Percentiles rank a stretch among this genome's conserved stretches.
These are phyloP conservation scores for Aspidapion aeneum DNA, from an alignment of 2,888 invertebrate genomes.

Conservation along the genomic window DNA sequence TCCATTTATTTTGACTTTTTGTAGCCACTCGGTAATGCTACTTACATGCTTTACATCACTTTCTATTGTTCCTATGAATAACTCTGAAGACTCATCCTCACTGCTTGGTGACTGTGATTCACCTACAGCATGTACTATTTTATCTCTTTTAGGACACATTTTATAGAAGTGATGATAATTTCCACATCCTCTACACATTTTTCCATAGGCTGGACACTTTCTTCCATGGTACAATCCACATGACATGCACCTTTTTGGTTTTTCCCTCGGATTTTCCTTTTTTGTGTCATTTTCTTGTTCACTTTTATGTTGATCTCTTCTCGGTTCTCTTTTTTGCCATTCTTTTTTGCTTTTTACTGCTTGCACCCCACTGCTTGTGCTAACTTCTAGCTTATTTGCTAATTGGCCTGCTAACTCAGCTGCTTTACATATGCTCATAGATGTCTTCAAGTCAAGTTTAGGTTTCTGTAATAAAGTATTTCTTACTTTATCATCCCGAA, in stretches of 20 bases:
- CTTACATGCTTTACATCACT: constrained; percentile 8
- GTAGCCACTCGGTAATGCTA: constrained; percentile 1
- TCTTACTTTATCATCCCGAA: constrained; percentile 4
- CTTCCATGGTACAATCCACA: constrained; percentile 1
- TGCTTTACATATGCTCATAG: constrained; percentile 5
- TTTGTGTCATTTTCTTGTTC: not conserved
- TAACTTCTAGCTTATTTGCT: not conserved
- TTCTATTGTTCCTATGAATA: not conserved
- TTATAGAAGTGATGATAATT: not conserved
- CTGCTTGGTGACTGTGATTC: not conserved
- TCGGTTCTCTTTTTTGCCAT: not conserved
- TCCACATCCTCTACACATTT: constrained; percentile 4
- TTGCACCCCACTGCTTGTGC: not conserved
- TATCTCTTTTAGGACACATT: not conserved
- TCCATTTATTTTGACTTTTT: not conserved
- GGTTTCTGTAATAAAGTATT: not conserved
- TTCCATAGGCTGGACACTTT: constrained; percentile 10
- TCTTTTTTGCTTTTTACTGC: not conserved
- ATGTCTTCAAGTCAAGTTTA: constrained; percentile 4
- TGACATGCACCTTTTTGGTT: not conserved
- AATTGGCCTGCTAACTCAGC: constrained; percentile 7
- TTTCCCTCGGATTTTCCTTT: not conserved
- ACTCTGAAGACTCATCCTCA: not conserved
- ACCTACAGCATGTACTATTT: not conserved
- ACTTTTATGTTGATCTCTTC: not conserved